Conservation (phyloP, 2,797 vertebrate species). For the Phataginus tricuspis region DNA sequence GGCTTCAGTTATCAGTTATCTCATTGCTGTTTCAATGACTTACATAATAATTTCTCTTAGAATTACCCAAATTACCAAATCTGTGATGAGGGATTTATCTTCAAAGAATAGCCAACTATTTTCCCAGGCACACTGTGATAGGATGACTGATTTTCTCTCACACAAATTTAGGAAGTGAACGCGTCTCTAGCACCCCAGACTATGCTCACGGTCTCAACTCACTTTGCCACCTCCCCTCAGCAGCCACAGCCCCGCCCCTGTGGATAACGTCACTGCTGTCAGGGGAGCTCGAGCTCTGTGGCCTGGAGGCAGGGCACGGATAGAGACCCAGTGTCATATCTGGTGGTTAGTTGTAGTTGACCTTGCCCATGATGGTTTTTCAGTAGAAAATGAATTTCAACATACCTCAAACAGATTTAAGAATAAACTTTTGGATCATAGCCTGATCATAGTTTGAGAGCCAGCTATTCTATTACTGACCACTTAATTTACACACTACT, state of each 20-base stretch:
- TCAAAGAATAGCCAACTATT: neutral
- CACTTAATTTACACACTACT: neutral
- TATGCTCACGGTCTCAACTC: neutral
- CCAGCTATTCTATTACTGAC: neutral
- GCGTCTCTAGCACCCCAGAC: neutral
- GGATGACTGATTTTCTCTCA: neutral
- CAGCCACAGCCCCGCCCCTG: neutral
- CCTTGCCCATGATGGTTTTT: neutral
- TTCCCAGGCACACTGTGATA: neutral
- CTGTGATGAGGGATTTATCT: neutral
- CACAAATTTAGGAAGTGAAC: neutral
- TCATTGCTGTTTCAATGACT: neutral
- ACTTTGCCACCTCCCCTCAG: fast-evolving
- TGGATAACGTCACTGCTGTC: neutral
- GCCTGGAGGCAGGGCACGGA: too few species aligned
- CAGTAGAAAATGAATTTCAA: neutral
- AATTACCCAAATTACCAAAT: neutral
- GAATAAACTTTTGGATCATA: neutral
- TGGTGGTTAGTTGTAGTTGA: neutral
- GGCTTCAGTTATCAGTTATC: neutral
- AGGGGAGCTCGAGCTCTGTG: neutral
- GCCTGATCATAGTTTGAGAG: slow-evolving; percentile 16
- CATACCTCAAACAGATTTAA: neutral
- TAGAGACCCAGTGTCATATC: neutral
- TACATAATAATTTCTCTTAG: neutral